Evolutionary conservation across 2,888 invertebrate genomes (phyloP).

Genomic region (Liposcelis brunnea): DNA sequence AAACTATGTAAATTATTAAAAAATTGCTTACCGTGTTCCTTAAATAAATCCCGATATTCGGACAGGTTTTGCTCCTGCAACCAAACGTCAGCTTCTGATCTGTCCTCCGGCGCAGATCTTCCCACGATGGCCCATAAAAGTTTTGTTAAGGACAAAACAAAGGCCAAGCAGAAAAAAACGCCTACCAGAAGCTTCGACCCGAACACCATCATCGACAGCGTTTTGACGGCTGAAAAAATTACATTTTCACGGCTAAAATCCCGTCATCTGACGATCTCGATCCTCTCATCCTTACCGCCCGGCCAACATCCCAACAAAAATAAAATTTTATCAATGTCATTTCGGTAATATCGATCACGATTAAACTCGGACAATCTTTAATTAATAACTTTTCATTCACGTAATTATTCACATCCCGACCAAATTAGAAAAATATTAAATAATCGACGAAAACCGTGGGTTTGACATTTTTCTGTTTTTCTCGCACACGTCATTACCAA

Average conservation of each 20-base stretch:
- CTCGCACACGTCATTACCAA: too few species aligned
- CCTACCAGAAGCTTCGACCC: constrained; percentile 2
- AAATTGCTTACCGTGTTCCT: constrained; percentile 45
- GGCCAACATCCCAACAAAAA: neutral
- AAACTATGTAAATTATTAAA: too few species aligned
- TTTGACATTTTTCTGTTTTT: too few species aligned
- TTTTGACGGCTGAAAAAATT: too few species aligned
- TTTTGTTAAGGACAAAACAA: constrained; percentile 4
- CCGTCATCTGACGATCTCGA: neutral
- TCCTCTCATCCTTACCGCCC: neutral
- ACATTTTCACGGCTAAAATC: too few species aligned
- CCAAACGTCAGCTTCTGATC: constrained; percentile 51
- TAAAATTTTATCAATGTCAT: too few species aligned
- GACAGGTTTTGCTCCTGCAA: constrained; percentile 53
- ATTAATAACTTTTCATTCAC: too few species aligned
- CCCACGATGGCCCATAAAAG: constrained; percentile 3
- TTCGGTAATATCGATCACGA: too few species aligned
- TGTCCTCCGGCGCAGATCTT: constrained; percentile 11
- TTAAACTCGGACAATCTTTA: too few species aligned
- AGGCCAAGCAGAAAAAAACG: constrained; percentile 1
- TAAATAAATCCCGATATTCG: constrained; percentile 50
- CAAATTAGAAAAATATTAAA: too few species aligned
- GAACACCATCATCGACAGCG: constrained; percentile 1
- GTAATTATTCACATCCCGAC: too few species aligned
- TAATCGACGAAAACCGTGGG: too few species aligned